Evolutionary conservation across 2,888 invertebrate genomes (phyloP).

Genomic region (Agrotis clavis): DNA sequence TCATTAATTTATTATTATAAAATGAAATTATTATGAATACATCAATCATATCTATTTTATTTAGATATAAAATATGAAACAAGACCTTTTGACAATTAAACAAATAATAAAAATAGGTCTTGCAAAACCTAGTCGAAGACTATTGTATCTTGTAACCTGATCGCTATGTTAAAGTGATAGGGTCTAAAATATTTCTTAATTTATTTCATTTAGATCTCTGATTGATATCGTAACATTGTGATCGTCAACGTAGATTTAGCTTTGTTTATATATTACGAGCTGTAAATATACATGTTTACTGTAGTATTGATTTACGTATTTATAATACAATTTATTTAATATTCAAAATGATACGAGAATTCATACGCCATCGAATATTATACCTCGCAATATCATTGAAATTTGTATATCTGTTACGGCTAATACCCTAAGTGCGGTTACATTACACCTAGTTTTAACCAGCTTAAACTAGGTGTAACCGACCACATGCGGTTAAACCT

Average conservation of each 20-base stretch:
- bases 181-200: conserved; percentile 46
- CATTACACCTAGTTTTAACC: too few relatives aligned
- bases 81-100: background rate
- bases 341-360: conserved; percentile 35
- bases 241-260: conserved; percentile 57
- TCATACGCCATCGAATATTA: conserved; percentile 36
- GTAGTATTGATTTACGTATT: conserved; percentile 55
- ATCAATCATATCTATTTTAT: background rate
- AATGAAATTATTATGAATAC: conserved; percentile 5
- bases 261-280: conserved; percentile 51
- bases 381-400: conserved; percentile 21
- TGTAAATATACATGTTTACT: conserved; percentile 61
- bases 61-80: background rate
- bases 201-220: conserved; percentile 60
- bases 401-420: background rate
- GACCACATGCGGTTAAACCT: too few relatives aligned
- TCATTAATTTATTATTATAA: conserved; percentile 12
- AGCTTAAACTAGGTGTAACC: too few relatives aligned
- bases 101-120: conserved; percentile 28
- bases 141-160: conserved; percentile 29
- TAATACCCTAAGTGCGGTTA: too few relatives aligned
- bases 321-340: conserved; percentile 36
- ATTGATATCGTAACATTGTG: conserved; percentile 65
- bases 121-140: conserved; percentile 43
- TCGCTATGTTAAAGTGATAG: conserved; percentile 39